Conservation (phyloP, 2,797 vertebrate species). For the Anisognathus igniventris region DNA sequence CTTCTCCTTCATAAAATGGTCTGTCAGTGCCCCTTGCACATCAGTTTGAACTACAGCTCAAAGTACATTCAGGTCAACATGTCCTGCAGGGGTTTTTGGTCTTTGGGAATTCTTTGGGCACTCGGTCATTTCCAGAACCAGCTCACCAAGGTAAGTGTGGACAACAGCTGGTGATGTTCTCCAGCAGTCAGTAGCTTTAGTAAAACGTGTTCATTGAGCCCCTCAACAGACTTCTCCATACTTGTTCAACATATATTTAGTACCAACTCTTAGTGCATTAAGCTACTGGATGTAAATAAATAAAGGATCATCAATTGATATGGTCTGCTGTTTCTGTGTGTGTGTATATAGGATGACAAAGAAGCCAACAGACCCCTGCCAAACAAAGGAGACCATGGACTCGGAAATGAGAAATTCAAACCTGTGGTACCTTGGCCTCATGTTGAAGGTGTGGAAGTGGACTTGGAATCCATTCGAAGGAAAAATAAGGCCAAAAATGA, state of each 20-base stretch:
- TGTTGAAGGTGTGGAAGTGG: conserved; percentile 96
- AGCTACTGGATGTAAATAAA: neutral
- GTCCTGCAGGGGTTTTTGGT: fast-evolving
- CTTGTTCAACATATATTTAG: neutral
- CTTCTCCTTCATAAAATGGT: neutral
- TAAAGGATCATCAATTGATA: neutral
- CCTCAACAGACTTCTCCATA: neutral
- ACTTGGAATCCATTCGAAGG: conserved; percentile 90
- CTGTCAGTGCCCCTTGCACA: neutral
- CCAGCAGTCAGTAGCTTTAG: neutral
- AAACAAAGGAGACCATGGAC: conserved; percentile 75
- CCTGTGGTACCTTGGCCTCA: conserved; percentile 96
- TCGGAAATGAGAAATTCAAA: conserved; percentile 84
- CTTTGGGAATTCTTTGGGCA: neutral
- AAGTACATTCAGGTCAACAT: fast-evolving
- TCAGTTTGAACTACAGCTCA: neutral
- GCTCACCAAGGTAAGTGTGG: neutral
- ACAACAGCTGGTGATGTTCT: neutral
- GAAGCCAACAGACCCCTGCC: conserved; percentile 73
- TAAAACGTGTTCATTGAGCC: neutral
- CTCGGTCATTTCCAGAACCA: neutral
- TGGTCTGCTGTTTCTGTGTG: conserved; percentile 51
- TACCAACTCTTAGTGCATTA: neutral
- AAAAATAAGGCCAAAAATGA: conserved; percentile 83
- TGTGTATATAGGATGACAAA: conserved; percentile 77